Evolutionary conservation across 2,113 vertebrate species (phyloP).

Genomic region (Pardalotus punctatus): DNA sequence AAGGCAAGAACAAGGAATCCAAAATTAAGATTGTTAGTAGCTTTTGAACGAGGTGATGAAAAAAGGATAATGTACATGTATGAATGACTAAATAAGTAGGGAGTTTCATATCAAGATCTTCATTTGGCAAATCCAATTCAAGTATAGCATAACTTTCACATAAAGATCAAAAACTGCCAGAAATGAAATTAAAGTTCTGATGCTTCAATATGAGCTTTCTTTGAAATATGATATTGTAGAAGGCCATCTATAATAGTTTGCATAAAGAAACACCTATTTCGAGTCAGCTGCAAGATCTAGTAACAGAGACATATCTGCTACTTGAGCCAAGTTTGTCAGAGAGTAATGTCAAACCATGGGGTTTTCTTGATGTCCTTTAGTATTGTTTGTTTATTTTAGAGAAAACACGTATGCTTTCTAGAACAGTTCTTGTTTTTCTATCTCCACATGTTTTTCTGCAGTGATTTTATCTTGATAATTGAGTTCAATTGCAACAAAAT

Average conservation of each 20-base stretch:
- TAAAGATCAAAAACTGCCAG: not conserved
- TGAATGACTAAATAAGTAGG: not conserved
- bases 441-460: not conserved
- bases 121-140: not conserved
- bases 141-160: not conserved
- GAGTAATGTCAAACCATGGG: not conserved
- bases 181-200: not conserved
- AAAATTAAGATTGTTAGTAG: not conserved
- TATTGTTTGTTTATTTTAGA: not conserved
- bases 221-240: not conserved
- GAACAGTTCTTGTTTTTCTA: not conserved
- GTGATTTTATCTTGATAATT: not conserved
- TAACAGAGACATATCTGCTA: not conserved
- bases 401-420: not conserved
- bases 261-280: not conserved
- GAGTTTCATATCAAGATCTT: not conserved
- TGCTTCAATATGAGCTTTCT: not conserved
- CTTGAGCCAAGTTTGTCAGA: not conserved
- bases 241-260: not conserved
- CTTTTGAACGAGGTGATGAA: not conserved
- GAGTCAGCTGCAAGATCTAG: not conserved
- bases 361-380: not conserved
- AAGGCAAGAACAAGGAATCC: not conserved
- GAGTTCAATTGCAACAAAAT: not conserved
- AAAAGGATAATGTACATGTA: not conserved